Conservation (phyloP, 2,797 vertebrate genomes). For the Acrocephalus scirpaceus region DNA sequence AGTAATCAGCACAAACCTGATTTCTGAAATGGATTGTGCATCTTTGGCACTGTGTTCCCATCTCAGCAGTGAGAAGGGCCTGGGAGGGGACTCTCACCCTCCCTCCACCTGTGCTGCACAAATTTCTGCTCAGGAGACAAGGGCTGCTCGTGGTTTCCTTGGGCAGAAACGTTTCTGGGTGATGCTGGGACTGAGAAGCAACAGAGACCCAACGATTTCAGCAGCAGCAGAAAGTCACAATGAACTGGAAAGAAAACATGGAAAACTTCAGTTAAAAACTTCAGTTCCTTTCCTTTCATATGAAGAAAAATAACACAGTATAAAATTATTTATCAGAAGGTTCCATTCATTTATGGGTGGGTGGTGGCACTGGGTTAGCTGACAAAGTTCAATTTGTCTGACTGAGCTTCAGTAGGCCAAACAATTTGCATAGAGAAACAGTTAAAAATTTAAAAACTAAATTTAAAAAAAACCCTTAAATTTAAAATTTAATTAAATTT, state of each 20-base stretch:
- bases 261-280: background rate
- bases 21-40: background rate
- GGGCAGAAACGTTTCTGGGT: accelerated
- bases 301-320: background rate
- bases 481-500: too few species aligned
- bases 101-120: accelerated
- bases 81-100: background rate
- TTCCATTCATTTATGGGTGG: background rate
- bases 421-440: background rate
- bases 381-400: background rate
- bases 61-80: background rate
- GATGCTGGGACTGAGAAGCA: background rate
- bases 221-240: background rate
- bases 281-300: background rate
- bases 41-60: background rate
- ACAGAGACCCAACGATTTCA: background rate
- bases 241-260: background rate
- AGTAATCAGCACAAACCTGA: background rate
- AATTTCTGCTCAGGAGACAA: accelerated
- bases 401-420: background rate
- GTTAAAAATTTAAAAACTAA: background rate
- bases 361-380: background rate
- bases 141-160: background rate
- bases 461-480: background rate
- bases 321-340: background rate